phyloP scores from a whole-genome alignment of 2,797 vertebrate genomes.

The Ctenochaetus hawaiiensis region DNA sequence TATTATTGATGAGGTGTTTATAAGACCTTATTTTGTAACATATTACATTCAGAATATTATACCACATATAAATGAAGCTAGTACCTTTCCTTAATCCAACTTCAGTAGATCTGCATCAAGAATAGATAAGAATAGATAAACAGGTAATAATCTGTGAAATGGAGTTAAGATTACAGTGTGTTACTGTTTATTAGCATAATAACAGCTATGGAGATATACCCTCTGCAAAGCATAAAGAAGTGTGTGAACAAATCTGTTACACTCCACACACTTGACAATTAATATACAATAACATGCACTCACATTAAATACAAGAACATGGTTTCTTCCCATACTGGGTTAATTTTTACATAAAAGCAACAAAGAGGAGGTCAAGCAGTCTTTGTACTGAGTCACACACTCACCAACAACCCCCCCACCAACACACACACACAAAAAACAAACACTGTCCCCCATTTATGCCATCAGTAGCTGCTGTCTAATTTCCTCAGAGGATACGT shows the following conservation, averaged over 20 bases:
- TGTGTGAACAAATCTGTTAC: neutral
- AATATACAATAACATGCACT: neutral
- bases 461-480: conserved; percentile 64
- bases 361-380: conserved; percentile 35
- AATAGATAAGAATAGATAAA: neutral
- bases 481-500: conserved; percentile 62
- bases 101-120: neutral
- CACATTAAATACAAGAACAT: neutral
- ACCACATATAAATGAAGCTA: too few relatives aligned
- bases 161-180: conserved; percentile 7
- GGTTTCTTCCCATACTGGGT: neutral
- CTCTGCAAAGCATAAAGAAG: neutral
- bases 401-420: conserved; percentile 25
- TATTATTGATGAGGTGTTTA: too few relatives aligned
- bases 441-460: conserved; percentile 41
- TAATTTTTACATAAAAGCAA: conserved; percentile 6
- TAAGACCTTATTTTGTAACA: too few relatives aligned
- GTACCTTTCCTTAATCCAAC: neutral
- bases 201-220: conserved; percentile 11
- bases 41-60: too few relatives aligned
- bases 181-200: conserved; percentile 16
- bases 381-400: conserved; percentile 52
- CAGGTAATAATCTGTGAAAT: neutral
- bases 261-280: neutral
- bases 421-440: conserved; percentile 17